phyloP scores from a whole-genome alignment of 2,888 invertebrate species.

The Patella ulyssiponensis region DNA sequence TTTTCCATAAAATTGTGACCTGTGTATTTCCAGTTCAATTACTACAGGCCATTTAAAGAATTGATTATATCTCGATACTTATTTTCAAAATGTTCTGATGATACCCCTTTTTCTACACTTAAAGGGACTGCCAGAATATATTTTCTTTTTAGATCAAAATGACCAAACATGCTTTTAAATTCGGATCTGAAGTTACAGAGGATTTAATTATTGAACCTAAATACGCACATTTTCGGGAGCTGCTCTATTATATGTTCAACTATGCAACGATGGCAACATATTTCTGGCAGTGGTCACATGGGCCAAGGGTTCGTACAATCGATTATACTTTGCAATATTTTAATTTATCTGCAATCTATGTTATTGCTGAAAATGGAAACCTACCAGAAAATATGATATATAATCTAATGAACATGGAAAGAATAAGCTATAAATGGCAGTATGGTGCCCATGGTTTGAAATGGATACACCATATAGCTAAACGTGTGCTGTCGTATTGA shows the following conservation, averaged over 20 bases:
- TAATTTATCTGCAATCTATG: no score
- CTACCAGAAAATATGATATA: no score
- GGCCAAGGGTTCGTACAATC: neutral
- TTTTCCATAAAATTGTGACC: neutral
- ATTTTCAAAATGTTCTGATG: neutral
- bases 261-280: conserved; percentile 3
- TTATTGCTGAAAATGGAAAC: no score
- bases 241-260: conserved; percentile 1
- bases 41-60: neutral
- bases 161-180: conserved; percentile 11
- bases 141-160: conserved; percentile 7
- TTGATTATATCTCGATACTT: neutral
- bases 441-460: no score
- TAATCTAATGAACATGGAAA: no score
- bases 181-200: conserved; percentile 13
- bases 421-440: no score
- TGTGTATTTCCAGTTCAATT: neutral
- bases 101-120: neutral
- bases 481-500: no score
- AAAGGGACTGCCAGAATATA: no score
- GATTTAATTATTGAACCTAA: conserved; percentile 15
- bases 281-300: conserved; percentile 6
- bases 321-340: no score
- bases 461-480: no score
- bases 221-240: neutral